Conservation (phyloP, 2,888 invertebrate genomes). For the Agrotis ipsilon region DNA sequence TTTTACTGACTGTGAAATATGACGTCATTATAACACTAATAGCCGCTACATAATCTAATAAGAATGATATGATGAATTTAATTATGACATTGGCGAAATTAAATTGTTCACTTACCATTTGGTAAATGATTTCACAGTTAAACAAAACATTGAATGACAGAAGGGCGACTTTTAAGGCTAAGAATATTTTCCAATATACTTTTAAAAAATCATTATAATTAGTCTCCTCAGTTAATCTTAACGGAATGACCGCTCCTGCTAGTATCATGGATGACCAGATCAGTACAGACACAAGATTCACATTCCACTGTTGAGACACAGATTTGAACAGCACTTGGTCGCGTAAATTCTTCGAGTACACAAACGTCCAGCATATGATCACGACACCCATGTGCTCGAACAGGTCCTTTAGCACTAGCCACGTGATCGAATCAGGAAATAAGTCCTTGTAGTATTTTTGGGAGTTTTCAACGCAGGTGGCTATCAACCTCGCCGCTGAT, state of each 20-base stretch:
- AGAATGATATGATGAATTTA: constrained; percentile 70
- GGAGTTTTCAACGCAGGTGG: constrained; percentile 71
- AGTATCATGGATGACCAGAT: constrained; percentile 73
- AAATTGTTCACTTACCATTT: constrained; percentile 61
- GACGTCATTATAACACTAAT: constrained; percentile 72
- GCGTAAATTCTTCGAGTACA: constrained; percentile 80
- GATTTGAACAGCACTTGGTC: constrained; percentile 79
- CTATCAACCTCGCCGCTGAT: constrained; percentile 73
- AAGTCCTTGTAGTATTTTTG: neutral
- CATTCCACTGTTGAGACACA: constrained; percentile 59
- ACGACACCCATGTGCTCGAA: constrained; percentile 75
- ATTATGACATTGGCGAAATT: constrained; percentile 42
- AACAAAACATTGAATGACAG: constrained; percentile 72
- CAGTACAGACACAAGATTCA: constrained; percentile 60
- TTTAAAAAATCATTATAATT: neutral
- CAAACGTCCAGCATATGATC: constrained; percentile 77
- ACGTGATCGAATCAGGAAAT: too few species aligned
- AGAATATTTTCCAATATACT: constrained; percentile 67
- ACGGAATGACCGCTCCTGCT: constrained; percentile 58
- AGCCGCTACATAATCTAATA: constrained; percentile 75
- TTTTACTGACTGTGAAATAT: neutral
- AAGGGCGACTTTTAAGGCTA: constrained; percentile 71
- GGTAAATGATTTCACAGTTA: constrained; percentile 73
- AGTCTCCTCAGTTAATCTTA: too few species aligned
- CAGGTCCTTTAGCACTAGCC: neutral